Evolutionary conservation across 2,113 vertebrate species (phyloP), one percentile per base, ranked within the genome.

Genomic region (Aegypius monachus): DNA sequence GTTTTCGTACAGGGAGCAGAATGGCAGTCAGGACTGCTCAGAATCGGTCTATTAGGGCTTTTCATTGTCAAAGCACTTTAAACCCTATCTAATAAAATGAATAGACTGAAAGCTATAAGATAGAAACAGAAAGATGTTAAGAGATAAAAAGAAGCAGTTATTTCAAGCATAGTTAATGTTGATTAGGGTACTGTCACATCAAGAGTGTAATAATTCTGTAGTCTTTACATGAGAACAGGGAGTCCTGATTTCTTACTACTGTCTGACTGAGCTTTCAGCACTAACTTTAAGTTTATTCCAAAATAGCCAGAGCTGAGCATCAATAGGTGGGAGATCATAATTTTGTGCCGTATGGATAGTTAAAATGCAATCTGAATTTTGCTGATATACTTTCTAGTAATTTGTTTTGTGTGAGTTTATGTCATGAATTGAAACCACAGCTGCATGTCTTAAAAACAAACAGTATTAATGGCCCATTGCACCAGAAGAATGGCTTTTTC

Each of bases 401-500:
- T 72, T 83, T 77, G 48, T 59, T 94, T 74, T 52, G 43, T 81
- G 47, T 29, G 81, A 59, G 53, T 85, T 81, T 87, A 52, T 56
- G 59, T 62, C 45, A 38, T 53, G 65, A 73, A 36, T 81, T 84
- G 81, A 78, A 70, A 42, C 13, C 22, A 48, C 34, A 53, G 63
- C 82, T 65, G 52, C 62, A 4, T 66, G 34, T 72, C 88, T 67
- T 88, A 42, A 83, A 89, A 77, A 14, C 79, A 86, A 70, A 75
- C 56, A 70, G 27, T n/a, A 20, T 73, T 77, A 65, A 86, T 59
- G 81, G 63, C 34, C 71, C 53, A 29, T 36, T 79, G 89, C 83
- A 72, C 38, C 66, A 86, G 13, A 75, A 79, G n/a, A 95, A 86
- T 71, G 34, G 25, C 72, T 89, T 93, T 89, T 84, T 75, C 77